Evolutionary conservation across 2,113 vertebrate species (phyloP).

Genomic region (Halichoeres trimaculatus): DNA sequence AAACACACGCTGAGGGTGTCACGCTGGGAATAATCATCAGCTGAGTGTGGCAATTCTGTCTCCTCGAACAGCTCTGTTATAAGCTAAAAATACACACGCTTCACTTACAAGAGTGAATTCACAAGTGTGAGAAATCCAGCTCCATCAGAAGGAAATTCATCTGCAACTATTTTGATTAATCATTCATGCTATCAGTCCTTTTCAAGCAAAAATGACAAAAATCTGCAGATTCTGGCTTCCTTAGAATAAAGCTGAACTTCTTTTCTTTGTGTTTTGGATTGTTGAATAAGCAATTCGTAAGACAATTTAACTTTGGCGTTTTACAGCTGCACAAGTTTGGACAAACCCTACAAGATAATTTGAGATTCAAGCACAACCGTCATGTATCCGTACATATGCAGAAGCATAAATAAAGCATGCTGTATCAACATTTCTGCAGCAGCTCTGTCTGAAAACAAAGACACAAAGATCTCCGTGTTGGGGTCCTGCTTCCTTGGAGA

Average conservation of each 20-base stretch:
- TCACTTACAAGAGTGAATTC: constrained; percentile 4
- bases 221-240: neutral
- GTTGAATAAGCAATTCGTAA: too few relatives aligned
- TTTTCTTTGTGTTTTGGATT: neutral
- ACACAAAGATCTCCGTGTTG: constrained; percentile 29
- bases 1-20: constrained; percentile 15
- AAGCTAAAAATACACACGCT: neutral
- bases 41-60: neutral
- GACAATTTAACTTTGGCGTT: too few relatives aligned
- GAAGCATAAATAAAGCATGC: constrained; percentile 16
- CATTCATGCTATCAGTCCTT: too few relatives aligned
- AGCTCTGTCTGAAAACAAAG: constrained; percentile 27
- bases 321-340: too few relatives aligned
- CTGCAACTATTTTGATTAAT: neutral
- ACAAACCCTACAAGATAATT: neutral
- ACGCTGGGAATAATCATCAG: constrained; percentile 7
- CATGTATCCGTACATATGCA: constrained; percentile 27
- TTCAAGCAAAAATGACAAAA: neutral
- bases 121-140: neutral
- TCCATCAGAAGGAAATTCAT: neutral
- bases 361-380: neutral
- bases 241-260: neutral
- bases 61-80: neutral
- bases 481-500: constrained; percentile 46
- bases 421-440: constrained; percentile 21